phyloP scores from a whole-genome alignment of 2,113 vertebrate genomes.

The Oryzias woworae region DNA sequence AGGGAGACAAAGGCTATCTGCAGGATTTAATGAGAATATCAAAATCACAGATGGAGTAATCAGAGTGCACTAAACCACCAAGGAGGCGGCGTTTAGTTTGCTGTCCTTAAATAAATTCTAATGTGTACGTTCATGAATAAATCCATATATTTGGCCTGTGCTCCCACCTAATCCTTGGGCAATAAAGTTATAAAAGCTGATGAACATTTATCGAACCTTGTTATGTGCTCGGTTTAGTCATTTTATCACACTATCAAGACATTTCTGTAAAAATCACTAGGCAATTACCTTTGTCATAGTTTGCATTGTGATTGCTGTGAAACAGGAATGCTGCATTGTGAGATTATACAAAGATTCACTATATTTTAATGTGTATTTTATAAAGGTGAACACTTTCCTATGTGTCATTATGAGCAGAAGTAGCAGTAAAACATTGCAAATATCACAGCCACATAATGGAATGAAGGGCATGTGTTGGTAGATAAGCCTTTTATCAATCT shows the following conservation, averaged over 20 bases:
- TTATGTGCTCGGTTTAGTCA: not conserved
- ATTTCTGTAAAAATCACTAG: not conserved
- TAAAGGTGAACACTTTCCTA: too few species aligned
- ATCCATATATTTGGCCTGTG: not conserved
- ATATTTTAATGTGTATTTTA: too few species aligned
- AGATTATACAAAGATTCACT: too few species aligned
- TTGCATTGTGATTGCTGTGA: too few species aligned
- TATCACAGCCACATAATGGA: too few species aligned
- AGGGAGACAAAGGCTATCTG: conserved; percentile 17
- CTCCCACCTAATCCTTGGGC: not conserved
- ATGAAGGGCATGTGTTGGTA: too few species aligned
- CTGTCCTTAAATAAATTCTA: not conserved
- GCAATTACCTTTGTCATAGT: not conserved
- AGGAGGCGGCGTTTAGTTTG: conserved; percentile 8
- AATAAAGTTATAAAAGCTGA: not conserved
- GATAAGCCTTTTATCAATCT: too few species aligned
- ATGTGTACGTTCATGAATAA: conserved; percentile 4
- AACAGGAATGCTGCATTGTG: too few species aligned
- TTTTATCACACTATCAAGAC: not conserved
- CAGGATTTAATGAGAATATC: conserved; percentile 38
- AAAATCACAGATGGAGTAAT: conserved; percentile 21
- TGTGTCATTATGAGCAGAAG: too few species aligned
- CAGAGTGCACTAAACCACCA: not conserved
- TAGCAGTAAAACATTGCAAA: too few species aligned
- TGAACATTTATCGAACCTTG: too few species aligned